phyloP scores from a whole-genome alignment of 2,888 invertebrate genomes.

The Linnaemya tessellans region DNA sequence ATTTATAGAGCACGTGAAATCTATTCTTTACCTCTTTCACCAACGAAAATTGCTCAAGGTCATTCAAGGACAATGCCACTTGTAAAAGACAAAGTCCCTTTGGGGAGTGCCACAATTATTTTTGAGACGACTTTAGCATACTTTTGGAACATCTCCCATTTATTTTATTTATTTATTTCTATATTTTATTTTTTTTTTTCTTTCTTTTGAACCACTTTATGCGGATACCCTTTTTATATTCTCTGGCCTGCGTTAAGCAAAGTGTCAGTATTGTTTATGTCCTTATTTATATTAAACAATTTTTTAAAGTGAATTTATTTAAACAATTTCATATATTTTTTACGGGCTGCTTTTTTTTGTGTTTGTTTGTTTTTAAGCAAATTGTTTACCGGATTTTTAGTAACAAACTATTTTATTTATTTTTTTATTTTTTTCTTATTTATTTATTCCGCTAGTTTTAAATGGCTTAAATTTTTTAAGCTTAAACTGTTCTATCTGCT shows the following conservation, averaged over 20 bases:
- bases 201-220: background rate
- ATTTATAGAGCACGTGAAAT: too few species aligned
- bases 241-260: slow-evolving; percentile 1
- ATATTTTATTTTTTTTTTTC: background rate
- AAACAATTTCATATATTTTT: slow-evolving; percentile 42
- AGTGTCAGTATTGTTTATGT: slow-evolving; percentile 66
- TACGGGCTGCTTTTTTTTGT: background rate
- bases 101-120: too few species aligned
- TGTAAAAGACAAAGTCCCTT: too few species aligned
- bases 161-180: background rate
- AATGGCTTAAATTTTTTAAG: slow-evolving; percentile 60
- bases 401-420: slow-evolving; percentile 45
- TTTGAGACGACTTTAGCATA: too few species aligned
- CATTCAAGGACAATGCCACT: too few species aligned
- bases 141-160: background rate
- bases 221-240: background rate
- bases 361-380: slow-evolving; percentile 41
- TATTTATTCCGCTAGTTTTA: slow-evolving; percentile 34
- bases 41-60: too few species aligned
- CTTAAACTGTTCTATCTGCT: slow-evolving; percentile 29
- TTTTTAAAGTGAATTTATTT: slow-evolving; percentile 50
- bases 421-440: too few species aligned
- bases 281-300: slow-evolving; percentile 57
- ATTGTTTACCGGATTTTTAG: slow-evolving; percentile 50
- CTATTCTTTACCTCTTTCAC: too few species aligned